Evolutionary conservation across 2,113 vertebrate genomes (phyloP).

Genomic region (Syngnathus typhle): DNA sequence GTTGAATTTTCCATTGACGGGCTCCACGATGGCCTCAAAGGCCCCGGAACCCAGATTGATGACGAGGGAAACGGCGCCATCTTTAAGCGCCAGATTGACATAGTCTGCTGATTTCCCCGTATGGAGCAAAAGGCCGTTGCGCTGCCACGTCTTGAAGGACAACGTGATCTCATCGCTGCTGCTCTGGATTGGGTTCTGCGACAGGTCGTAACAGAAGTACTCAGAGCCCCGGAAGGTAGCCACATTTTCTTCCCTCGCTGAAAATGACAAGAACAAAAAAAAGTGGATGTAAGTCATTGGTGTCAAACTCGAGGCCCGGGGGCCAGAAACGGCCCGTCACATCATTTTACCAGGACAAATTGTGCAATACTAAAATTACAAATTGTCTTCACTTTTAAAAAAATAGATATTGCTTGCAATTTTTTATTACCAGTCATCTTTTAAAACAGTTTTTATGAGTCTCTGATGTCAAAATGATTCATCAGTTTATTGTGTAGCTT

Average conservation of each 20-base stretch:
- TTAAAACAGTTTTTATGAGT: too few species aligned
- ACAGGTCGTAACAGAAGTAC: slow-evolving; percentile 97
- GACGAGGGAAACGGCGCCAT: slow-evolving; percentile 91
- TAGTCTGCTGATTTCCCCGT: slow-evolving; percentile 97
- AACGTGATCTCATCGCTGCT: slow-evolving; percentile 98
- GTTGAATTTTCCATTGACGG: slow-evolving; percentile 98
- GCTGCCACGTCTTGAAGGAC: slow-evolving; percentile 97
- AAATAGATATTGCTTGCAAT: too few species aligned
- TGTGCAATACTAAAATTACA: too few species aligned
- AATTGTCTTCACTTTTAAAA: too few species aligned
- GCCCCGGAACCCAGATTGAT: slow-evolving; percentile 98
- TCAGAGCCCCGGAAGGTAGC: slow-evolving; percentile 97
- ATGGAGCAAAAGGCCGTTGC: slow-evolving; percentile 96
- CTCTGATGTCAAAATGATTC: too few species aligned
- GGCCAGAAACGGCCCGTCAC: too few species aligned
- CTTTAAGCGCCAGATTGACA: slow-evolving; percentile 96
- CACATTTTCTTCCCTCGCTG: slow-evolving; percentile 92
- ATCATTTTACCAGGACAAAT: too few species aligned
- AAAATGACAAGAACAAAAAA: slow-evolving; percentile 9
- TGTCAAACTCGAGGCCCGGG: background rate
- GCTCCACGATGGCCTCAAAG: slow-evolving; percentile 97
- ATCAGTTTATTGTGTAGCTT: too few species aligned
- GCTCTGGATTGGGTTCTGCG: slow-evolving; percentile 97
- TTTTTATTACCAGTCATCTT: too few species aligned
- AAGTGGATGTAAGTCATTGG: background rate